A percentile compares a stretch with the other conserved stretches of the same genome.
These are phyloP conservation scores for Odontothrips loti DNA, from an alignment of 2,888 invertebrate species.

Conservation along the genomic window DNA sequence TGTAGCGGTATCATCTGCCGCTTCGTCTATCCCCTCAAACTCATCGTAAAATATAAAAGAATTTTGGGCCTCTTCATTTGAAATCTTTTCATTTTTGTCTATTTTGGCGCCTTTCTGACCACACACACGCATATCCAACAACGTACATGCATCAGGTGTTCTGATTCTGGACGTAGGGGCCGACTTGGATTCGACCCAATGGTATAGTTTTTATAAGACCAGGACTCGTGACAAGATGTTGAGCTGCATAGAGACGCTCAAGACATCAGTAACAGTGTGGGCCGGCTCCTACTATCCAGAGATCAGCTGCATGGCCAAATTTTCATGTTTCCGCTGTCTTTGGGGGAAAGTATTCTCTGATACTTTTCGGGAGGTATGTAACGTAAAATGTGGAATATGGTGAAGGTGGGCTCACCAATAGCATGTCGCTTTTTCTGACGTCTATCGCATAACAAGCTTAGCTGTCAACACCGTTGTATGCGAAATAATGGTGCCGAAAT, in stretches of 20 bases:
- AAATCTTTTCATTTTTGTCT: constrained; percentile 9
- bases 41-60: no score
- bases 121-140: background rate
- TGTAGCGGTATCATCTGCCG: no score
- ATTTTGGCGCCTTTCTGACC: background rate
- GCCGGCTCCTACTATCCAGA: constrained; percentile 9
- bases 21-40: no score
- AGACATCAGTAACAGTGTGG: background rate
- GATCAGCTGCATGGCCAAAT: constrained; percentile 21
- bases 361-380: constrained; percentile 15
- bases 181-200: background rate
- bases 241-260: background rate
- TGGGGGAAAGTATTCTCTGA: background rate
- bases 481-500: background rate
- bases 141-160: background rate
- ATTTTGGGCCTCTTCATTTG: no score
- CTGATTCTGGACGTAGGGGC: constrained; percentile 3
- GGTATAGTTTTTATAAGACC: no score
- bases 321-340: constrained; percentile 17
- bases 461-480: background rate
- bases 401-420: background rate
- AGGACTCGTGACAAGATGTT: background rate
- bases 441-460: constrained; percentile 2
- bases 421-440: background rate
- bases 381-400: background rate